Evolutionary conservation across 2,797 vertebrate species (phyloP).

Genomic region (Typhlichthys eigenmanni): DNA sequence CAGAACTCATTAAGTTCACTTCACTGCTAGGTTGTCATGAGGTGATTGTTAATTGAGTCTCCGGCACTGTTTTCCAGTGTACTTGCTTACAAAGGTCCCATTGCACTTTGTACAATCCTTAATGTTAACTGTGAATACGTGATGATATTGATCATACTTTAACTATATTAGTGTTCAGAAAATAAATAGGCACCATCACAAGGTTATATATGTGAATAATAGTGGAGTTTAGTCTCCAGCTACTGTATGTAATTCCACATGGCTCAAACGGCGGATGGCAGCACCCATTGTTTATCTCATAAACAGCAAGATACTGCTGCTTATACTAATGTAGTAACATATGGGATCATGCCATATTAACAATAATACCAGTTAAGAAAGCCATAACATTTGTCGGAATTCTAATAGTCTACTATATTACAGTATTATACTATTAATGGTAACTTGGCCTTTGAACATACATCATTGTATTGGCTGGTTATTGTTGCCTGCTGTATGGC

Average conservation of each 20-base stretch:
- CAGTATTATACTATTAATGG: neutral
- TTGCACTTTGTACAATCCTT: too few relatives aligned
- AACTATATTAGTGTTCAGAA: too few relatives aligned
- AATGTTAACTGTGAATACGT: too few relatives aligned
- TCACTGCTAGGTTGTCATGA: too few relatives aligned
- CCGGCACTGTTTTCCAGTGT: too few relatives aligned
- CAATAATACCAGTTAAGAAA: neutral
- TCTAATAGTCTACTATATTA: neutral
- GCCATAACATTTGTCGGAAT: constrained; percentile 6
- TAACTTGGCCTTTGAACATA: neutral
- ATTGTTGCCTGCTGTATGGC: neutral
- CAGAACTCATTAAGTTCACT: too few relatives aligned
- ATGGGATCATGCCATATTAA: constrained; percentile 1
- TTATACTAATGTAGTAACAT: constrained; percentile 26
- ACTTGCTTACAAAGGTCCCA: too few relatives aligned
- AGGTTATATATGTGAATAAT: constrained; percentile 30
- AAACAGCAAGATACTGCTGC: constrained; percentile 41
- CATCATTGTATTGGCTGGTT: too few relatives aligned
- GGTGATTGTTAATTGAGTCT: too few relatives aligned
- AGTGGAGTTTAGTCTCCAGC: constrained; percentile 28
- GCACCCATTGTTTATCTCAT: constrained; percentile 47
- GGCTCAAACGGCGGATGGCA: constrained; percentile 61
- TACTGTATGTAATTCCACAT: constrained; percentile 53
- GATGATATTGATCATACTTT: too few relatives aligned
- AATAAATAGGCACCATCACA: too few relatives aligned